Evolutionary conservation across 1,140 invertebrate species (phyloP), one percentile per base, ranked within the genome.

Genomic region (Orchesella cincta): DNA sequence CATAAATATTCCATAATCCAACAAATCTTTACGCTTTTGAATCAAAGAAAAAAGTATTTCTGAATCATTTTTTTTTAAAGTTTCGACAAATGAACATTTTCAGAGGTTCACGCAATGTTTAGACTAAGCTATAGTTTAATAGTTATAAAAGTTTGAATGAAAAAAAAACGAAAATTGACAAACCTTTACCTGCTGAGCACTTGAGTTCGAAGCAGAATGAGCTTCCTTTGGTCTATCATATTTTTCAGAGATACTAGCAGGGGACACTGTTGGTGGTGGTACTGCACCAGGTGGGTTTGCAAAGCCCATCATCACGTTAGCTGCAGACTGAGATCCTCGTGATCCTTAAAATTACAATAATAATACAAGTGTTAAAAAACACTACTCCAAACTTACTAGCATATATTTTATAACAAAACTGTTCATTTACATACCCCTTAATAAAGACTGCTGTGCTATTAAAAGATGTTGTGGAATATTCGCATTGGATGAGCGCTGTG

Each of bases 381-480:
- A 3, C 5, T 23, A 57, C 52, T n/a, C 23, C 23, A 57, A n/a
- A 57, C 23, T n/a, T 18, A 57, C 52, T 8, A n/a, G n/a, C n/a
- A n/a, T n/a, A n/a, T n/a, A n/a, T n/a, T n/a, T n/a, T n/a, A n/a
- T 14, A n/a, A n/a, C 46, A 12, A 51, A 51, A 51, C n/a, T 51
- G 12, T 14, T 67, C 26, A 20, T 12, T 39, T 46, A 57, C 62
- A 18, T 78, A 82, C 82, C 82, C 73, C 83, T 75, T n/a, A 83
- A 86, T 83, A 88, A 86, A 52, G 88, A 88, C 78, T 89, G 88
- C 78, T 90, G 89, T 23, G 89, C 88, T 84, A 89, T 87, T 20
- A 89, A 88, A 83, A 90, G 86, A 80, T 88, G 89, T 12, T 88
- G 86, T 36, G 87, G 86, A 83, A 89, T 86, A 1, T 80, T 77